Conservation (phyloP, 1,140 invertebrate genomes). For the Drosophila eugracilis region DNA sequence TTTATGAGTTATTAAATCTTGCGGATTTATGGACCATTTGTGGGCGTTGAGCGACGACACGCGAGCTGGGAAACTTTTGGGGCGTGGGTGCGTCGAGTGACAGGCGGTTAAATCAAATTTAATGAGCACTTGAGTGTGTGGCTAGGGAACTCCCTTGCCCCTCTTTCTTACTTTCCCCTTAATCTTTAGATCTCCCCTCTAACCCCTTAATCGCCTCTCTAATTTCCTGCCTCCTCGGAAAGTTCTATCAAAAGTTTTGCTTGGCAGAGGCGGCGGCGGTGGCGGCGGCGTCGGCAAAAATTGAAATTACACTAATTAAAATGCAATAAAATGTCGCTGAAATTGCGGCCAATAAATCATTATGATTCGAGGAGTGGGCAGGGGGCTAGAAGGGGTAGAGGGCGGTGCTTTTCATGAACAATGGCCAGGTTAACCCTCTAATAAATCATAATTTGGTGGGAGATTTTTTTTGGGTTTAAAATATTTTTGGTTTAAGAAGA, state of each 20-base stretch:
- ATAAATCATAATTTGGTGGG: not conserved
- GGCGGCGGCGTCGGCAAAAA: conserved; percentile 48
- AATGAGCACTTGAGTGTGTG: conserved; percentile 52
- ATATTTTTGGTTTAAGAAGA: not conserved
- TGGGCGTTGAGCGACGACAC: conserved; percentile 75
- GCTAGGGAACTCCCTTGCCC: conserved; percentile 7
- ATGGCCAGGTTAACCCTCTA: conserved; percentile 27
- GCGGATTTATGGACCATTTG: conserved; percentile 61
- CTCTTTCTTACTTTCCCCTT: not conserved
- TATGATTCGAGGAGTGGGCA: conserved; percentile 38
- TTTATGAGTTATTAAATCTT: conserved; percentile 82
- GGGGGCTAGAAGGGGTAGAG: not conserved
- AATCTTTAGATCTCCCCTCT: conserved; percentile 12
- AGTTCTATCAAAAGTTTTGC: conserved; percentile 36
- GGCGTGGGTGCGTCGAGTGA: conserved; percentile 57
- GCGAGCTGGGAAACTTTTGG: conserved; percentile 52
- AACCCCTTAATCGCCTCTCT: conserved; percentile 4
- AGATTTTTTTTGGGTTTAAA: not conserved
- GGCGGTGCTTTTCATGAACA: conserved; percentile 7
- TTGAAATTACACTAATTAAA: conserved; percentile 83
- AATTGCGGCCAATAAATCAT: conserved; percentile 81
- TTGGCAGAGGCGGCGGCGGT: conserved; percentile 6
- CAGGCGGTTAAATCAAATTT: conserved; percentile 67
- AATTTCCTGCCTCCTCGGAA: conserved; percentile 1
- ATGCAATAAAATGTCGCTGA: conserved; percentile 77